These are phyloP conservation scores for Nibea coibor DNA, from an alignment of 2,113 vertebrate species.

Conservation along the genomic window DNA sequence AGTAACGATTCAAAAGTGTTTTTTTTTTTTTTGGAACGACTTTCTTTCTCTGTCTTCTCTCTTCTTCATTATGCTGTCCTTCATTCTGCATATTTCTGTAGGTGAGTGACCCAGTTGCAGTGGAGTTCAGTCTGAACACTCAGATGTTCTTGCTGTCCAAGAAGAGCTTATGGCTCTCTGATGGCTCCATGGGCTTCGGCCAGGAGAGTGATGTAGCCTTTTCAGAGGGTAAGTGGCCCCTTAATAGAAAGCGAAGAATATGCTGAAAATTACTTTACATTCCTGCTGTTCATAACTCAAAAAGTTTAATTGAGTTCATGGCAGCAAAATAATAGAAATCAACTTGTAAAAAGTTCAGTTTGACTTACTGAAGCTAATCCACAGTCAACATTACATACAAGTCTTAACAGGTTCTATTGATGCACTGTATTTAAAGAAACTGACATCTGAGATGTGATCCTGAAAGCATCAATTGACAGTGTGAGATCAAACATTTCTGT, in stretches of 20 bases:
- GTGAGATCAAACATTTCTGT: neutral
- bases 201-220: conserved; percentile 92
- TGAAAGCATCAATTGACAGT: too few relatives aligned
- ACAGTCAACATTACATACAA: neutral
- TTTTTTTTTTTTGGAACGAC: neutral
- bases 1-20: neutral
- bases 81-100: conserved; percentile 56
- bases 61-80: neutral
- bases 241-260: too few relatives aligned
- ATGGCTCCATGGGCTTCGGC: conserved; percentile 94
- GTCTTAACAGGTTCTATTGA: too few relatives aligned
- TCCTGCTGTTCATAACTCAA: neutral
- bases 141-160: conserved; percentile 94
- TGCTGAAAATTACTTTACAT: neutral
- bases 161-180: conserved; percentile 92
- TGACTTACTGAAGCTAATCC: neutral
- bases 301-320: neutral
- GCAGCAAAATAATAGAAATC: neutral
- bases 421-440: too few relatives aligned
- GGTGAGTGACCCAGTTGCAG: conserved; percentile 96
- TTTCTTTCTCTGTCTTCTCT: neutral
- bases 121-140: conserved; percentile 96
- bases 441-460: too few relatives aligned
- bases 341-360: neutral
- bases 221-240: conserved; percentile 86